These are phyloP conservation scores for Netelia inedita DNA, from an alignment of 2,888 invertebrate genomes.

Conservation along the genomic window DNA sequence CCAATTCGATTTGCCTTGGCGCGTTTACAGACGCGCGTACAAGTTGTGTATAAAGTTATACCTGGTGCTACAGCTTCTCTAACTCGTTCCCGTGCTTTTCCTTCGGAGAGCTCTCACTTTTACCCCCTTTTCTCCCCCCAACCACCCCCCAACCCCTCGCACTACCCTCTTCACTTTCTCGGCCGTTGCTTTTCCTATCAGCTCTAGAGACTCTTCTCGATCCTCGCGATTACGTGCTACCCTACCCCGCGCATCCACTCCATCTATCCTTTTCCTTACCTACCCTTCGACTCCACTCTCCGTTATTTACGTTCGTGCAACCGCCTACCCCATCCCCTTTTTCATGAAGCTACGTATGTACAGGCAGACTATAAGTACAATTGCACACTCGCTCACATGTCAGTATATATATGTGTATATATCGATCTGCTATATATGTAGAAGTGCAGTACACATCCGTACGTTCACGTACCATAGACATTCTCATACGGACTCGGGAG, in stretches of 20 bases:
- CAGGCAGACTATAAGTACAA: constrained; percentile 21
- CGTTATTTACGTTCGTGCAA: constrained; percentile 64
- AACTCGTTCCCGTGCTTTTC: constrained; percentile 55
- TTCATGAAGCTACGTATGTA: constrained; percentile 31
- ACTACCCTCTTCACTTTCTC: constrained; percentile 6
- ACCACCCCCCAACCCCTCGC: neutral
- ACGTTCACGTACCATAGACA: constrained; percentile 31
- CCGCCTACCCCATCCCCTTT: constrained; percentile 17
- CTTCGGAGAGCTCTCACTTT: constrained; percentile 28
- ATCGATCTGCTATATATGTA: constrained; percentile 10
- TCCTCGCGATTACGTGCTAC: constrained; percentile 38
- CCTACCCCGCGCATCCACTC: neutral
- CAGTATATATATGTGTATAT: neutral
- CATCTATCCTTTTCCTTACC: constrained; percentile 16
- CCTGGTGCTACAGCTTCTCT: constrained; percentile 38
- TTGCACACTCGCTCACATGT: constrained; percentile 16
- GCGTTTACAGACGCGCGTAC: constrained; percentile 71
- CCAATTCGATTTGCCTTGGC: constrained; percentile 76
- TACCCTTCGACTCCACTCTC: constrained; percentile 54
- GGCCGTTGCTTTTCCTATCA: constrained; percentile 63
- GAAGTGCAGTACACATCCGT: neutral
- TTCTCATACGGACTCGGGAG: constrained; percentile 18
- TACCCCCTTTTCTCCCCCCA: neutral
- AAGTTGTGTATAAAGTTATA: constrained; percentile 69
- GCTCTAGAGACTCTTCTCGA: constrained; percentile 37